Evolutionary conservation across 1,140 invertebrate genomes (phyloP).

Genomic region (Lordiphosa mommai): DNA sequence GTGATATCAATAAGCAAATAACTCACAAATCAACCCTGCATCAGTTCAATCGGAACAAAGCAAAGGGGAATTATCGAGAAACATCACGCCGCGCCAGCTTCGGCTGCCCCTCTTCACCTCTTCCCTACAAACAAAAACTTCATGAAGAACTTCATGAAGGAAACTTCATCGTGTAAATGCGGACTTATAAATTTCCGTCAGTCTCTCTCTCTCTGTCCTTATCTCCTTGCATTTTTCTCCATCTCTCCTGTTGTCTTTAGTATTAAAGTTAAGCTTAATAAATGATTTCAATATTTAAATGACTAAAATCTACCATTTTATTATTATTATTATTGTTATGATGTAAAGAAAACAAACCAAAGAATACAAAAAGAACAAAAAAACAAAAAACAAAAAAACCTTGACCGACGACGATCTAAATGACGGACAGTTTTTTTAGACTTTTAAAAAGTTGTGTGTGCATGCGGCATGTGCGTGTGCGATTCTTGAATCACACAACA

Average conservation of each 20-base stretch:
- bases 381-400: constrained; percentile 4
- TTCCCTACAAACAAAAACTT: no score
- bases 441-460: no score
- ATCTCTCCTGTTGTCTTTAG: constrained; percentile 6
- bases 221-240: background rate
- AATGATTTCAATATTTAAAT: constrained; percentile 64
- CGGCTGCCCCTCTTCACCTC: background rate
- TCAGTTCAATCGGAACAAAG: no score
- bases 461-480: no score
- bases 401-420: constrained; percentile 13
- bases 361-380: constrained; percentile 17
- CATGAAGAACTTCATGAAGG: no score
- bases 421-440: no score
- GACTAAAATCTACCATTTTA: constrained; percentile 75
- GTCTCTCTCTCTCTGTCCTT: constrained; percentile 1
- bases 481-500: constrained; percentile 6
- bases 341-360: constrained; percentile 58
- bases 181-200: background rate
- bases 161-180: no score
- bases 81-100: no score
- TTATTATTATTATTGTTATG: constrained; percentile 74
- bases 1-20: no score
- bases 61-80: no score
- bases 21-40: no score
- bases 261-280: constrained; percentile 45